Base-by-base conservation (phyloP, 2,888 invertebrate genomes). In the Plebejus melissa region DNA sequence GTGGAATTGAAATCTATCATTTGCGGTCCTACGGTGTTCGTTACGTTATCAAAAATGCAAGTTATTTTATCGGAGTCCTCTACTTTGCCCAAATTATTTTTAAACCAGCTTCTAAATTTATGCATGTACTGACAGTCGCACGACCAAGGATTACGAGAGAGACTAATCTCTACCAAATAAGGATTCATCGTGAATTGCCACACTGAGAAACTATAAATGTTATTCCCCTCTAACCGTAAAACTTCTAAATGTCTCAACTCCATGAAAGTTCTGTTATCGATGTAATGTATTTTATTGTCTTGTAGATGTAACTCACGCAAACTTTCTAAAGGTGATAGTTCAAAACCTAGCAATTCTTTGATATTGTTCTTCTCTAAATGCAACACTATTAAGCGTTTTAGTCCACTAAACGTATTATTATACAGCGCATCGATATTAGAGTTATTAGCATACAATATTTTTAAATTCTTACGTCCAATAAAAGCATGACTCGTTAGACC, bases 371-470 rank as follows among this genome's bases (percentile, higher is more conserved):
- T 96, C 89, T 98, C 98, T 85, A 98, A 94, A 91, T 98, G 98
- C 80, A 98, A 94, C 78, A 97, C 94, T 77, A 95, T 94, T 83
- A 98, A 94, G 82, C 97, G 95, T 85, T 96, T 95, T 84, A 98
- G 93, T 74, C 98, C 98, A 88, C 96, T 97, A 93, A 98, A 98
- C 7, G 98, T 98, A 86, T 97, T 96, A 91, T 98, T 98, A 87
- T 97, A 96, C 79, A 98, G 95, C 75, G 96, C 95, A 79, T 96
- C 96, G 79, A 98, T 97, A 84, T 97, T 96, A 77, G 98, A 98
- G 89, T 97, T 96, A 90, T 98, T 98, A 74, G 98, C 96, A 87
- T 96, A 98, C 78, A 98, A 94, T 80, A 97, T 96, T 88, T 96
- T 96, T 83, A 98, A 94, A 87, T 98, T 98, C 90, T 98, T 98